Base-by-base conservation (phyloP, 2,797 vertebrate genomes). In the Sebastes alutus region DNA sequence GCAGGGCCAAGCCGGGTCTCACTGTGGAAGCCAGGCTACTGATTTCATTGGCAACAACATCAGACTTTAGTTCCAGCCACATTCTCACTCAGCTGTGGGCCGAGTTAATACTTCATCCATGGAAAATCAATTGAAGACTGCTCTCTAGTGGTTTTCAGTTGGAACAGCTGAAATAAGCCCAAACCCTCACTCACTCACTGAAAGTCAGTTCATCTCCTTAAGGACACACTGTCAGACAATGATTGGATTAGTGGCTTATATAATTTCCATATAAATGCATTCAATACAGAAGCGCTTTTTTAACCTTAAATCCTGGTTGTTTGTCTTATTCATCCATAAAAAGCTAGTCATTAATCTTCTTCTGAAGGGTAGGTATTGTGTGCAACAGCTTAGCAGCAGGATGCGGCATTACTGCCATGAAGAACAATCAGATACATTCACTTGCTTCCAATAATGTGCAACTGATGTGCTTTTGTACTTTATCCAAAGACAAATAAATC, bases 121-220 rank as follows among this genome's bases (percentile, higher is more conserved):
- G 87, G 86, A 92, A 93, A 91, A 91, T 80, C 86, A 77, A 87
- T 82, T 84, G 83, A 75, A 93, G 93, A 91, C 90, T 93, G 93
- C 91, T 92, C 94, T 95, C 95, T 94, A 87, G 94, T 94, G 95
- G 93, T 70, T 87, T 83, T 25, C 70, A 62, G 35, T 16, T 65
- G 76, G 87, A 90, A 88, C 88, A 88, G 83, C 89, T 52, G 27
- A 30, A 78, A 62, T 1, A 49, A 25, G 12, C 65, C 63, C 63
- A 16, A 65, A 68, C 42, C 7, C 56, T 56, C 29, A 6, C 56
- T 56, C 29, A 4, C 56, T 67, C 35, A 23, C 54, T 55, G 30
- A 25, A 16, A 63, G 56, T 13, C 38, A 12, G 14, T 38, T 65
- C 25, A 54, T 58, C 30, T 62, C 66, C 46, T 67, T 9, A 7